Conservation (phyloP, 2,888 invertebrate species). For the Bruchidius siliquastri region DNA sequence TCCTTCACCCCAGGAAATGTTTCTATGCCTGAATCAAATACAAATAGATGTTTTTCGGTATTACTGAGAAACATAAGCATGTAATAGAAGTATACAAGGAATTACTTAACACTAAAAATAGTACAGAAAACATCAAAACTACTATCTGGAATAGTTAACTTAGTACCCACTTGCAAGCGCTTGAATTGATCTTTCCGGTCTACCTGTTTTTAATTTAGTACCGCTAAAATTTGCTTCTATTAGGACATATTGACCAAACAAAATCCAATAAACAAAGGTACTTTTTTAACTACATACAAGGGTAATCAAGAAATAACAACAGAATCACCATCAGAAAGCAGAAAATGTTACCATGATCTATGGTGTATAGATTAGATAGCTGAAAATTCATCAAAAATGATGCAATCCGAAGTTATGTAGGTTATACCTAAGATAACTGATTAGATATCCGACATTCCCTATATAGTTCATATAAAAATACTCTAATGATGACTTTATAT, state of each 20-base stretch:
- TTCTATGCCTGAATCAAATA: background rate
- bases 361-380: no score
- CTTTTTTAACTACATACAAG: background rate
- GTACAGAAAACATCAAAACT: background rate
- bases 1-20: background rate
- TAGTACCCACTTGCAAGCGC: background rate
- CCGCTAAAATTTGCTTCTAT: conserved; percentile 1
- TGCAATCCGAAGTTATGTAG: no score
- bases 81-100: background rate
- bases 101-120: background rate
- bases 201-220: background rate
- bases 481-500: no score
- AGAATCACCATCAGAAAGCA: no score
- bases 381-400: no score
- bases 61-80: background rate
- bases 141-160: background rate
- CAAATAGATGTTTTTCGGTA: background rate
- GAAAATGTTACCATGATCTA: no score
- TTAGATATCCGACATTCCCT: no score
- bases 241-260: background rate
- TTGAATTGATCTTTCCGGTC: background rate
- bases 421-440: no score
- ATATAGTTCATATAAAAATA: no score
- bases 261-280: background rate
- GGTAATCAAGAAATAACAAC: background rate